Evolutionary conservation across 2,797 vertebrate genomes (phyloP), one percentile per base, ranked within the genome.

Genomic region (Oryzias dopingdopingensis): DNA sequence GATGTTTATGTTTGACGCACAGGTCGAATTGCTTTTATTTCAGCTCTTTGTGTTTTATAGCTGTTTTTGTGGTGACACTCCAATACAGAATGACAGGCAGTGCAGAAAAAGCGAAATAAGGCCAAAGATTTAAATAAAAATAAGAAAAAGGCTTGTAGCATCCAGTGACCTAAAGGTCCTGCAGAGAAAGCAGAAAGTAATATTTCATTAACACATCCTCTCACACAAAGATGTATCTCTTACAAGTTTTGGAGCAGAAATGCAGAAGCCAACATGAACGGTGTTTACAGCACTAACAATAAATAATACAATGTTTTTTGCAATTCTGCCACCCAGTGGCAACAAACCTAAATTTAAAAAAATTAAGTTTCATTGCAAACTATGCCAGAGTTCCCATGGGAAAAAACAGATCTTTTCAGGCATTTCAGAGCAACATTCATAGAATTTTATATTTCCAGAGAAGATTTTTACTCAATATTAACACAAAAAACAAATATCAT

Each of bases 261-360:
- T 7, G 2, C 18, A 17, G 12, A 55, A 22, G 45, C 45, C 6
- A 54, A 6, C 59, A 17, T 60, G n/a, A 67, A 42, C 37, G 16
- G 26, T 48, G 26, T 57, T 5, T 60, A 2, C 14, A 57, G 54
- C 58, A 61, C 54, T 66, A 43, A 62, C 23, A 14, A 51, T 80
- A 78, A 82, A 79, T 62, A 42, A 58, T 51, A 26, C 6, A 17
- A 55, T 56, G 32, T 17, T 49, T 49, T 16, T 51, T 55, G 49
- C 66, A 70, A 72, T 71, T 59, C 82, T 79, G 81, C 87, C 87
- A 80, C 76, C 86, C 52, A 84, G 87, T 89, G 83, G 83, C 67
- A 75, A 60, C 51, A 69, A 5, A 24, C 29, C 2, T 26, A 26
- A 68, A 65, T 32, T 51, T 52, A 29, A 83, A 82, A 76, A 85